Base-by-base conservation (phyloP, 2,888 invertebrate genomes). In the Amorpha juglandis region DNA sequence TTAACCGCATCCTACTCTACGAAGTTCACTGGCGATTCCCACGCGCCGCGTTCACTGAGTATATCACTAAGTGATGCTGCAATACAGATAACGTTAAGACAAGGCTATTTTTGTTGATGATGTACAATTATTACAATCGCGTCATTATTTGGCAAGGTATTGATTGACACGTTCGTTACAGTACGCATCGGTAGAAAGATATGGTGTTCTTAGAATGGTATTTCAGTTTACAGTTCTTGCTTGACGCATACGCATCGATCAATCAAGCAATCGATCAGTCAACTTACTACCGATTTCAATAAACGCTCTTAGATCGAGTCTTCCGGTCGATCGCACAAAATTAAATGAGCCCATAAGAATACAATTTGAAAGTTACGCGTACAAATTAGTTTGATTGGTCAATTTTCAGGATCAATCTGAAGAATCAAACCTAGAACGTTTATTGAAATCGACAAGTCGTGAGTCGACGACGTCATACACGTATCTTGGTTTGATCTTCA, bases 21-120 rank as follows among this genome's bases (percentile, higher is more conserved):
- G 81, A 84, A 91, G 89, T 88, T 89, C 88, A 89, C 84, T 88
- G 88, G 74, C 85, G 87, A 84, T 87, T 82, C 92, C 87, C 83
- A 83, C 84, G 74, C 81, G 65, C 71, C 67, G 75, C 71, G 76
- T 84, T 87, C 86, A 88, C 89, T 90, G 86, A 89, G 84, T 77
- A 55, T 67, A 68, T 78, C 78, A 79, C 78, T 76, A 76, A 71
- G 76, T 70, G 77, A 76, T 78, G 78, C 71, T 73, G 80, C 86
- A 84, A 81, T 86, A 58, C 38, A 58, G 55, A 58, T 58, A 42
- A 42, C 58, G 58, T 42, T 58, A 58, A 58, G 38, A 58, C 42
- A 86, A 84, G 84, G 86, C 79, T 77, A 78, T 79, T 74, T 74
- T 75, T 81, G 80, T 83, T 81, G 80, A 58, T 42, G 58, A 58